Conservation (phyloP, 2,888 invertebrate species). For the Drosophila austrosaltans region DNA sequence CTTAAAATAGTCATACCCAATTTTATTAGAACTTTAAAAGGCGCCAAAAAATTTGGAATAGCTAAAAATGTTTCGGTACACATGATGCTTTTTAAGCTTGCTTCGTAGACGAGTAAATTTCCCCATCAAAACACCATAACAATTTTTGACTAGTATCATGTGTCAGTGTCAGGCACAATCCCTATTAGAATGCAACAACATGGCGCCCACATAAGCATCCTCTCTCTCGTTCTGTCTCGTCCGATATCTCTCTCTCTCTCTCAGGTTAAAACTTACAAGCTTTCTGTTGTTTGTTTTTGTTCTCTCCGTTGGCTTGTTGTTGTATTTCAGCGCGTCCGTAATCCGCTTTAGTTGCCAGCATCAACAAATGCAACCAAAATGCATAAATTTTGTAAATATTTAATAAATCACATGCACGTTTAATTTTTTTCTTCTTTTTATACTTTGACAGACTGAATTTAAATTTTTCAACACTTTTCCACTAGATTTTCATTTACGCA, state of each 20-base stretch:
- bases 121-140: not conserved
- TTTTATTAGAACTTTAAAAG: slow-evolving; percentile 40
- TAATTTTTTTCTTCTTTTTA: slow-evolving; percentile 23
- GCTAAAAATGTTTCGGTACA: no score
- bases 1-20: slow-evolving; percentile 9
- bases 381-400: slow-evolving; percentile 44
- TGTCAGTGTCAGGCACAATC: slow-evolving; percentile 40
- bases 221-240: slow-evolving; percentile 18
- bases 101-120: not conserved
- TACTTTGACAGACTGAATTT: slow-evolving; percentile 34
- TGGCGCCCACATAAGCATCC: slow-evolving; percentile 46
- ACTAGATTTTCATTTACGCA: slow-evolving; percentile 55
- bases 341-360: slow-evolving; percentile 66
- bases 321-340: slow-evolving; percentile 51
- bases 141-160: slow-evolving; percentile 20
- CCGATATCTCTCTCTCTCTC: slow-evolving; percentile 21
- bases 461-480: slow-evolving; percentile 12
- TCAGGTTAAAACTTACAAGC: slow-evolving; percentile 64
- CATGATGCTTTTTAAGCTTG: not conserved
- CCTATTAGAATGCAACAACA: slow-evolving; percentile 57
- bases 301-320: slow-evolving; percentile 38
- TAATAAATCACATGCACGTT: slow-evolving; percentile 35
- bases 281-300: slow-evolving; percentile 40
- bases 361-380: slow-evolving; percentile 31
- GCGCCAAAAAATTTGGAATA: not conserved